Percentiles rank a stretch among this genome's conserved stretches.
phyloP scores from a whole-genome alignment of 2,888 invertebrate species.

The Euphydryas editha region DNA sequence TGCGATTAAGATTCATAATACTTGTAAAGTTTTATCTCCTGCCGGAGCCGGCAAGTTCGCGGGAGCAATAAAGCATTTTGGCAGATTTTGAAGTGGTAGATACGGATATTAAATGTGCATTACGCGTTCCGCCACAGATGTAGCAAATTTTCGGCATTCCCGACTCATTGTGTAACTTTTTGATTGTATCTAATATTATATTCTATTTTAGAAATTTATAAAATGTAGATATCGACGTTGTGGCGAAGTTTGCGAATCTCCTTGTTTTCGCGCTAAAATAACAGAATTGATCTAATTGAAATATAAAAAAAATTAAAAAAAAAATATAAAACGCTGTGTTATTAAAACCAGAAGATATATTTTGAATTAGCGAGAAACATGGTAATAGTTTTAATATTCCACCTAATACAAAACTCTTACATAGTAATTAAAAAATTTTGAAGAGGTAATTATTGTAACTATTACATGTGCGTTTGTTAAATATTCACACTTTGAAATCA shows the following conservation, averaged over 20 bases:
- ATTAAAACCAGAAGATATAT: too few species aligned
- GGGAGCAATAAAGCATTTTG: constrained; percentile 81
- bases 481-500: too few species aligned
- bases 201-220: not conserved
- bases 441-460: too few species aligned
- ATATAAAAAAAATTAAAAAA: not conserved
- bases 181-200: constrained; percentile 34
- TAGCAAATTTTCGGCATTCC: constrained; percentile 48
- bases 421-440: too few species aligned
- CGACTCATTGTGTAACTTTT: constrained; percentile 36
- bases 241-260: too few species aligned
- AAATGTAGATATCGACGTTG: not conserved
- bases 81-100: constrained; percentile 75
- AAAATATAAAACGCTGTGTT: too few species aligned
- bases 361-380: too few species aligned
- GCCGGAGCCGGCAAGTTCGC: constrained; percentile 68
- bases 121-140: constrained; percentile 72
- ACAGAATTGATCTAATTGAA: too few species aligned
- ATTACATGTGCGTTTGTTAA: too few species aligned
- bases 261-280: too few species aligned
- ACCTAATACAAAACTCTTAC: too few species aligned
- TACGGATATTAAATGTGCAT: constrained; percentile 77
- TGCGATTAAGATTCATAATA: constrained; percentile 81
- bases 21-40: constrained; percentile 80
- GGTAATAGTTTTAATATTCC: too few species aligned